phyloP scores from a whole-genome alignment of 2,113 vertebrate genomes.

The Alethe castanea region DNA sequence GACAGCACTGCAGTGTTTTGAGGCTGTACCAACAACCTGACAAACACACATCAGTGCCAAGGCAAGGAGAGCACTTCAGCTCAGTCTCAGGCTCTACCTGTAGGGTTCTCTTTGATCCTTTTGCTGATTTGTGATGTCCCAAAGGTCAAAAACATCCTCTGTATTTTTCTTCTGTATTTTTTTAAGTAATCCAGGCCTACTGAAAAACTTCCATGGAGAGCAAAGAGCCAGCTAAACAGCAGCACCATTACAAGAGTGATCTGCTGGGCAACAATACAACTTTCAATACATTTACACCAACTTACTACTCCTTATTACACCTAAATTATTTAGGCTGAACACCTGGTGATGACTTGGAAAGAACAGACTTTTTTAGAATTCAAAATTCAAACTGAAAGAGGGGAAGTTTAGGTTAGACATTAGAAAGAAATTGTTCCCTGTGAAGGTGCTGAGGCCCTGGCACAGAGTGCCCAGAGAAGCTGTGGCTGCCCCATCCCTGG shows the following conservation, averaged over 20 bases:
- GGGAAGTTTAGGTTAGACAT: background rate
- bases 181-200: background rate
- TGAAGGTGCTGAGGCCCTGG: background rate
- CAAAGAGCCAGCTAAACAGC: background rate
- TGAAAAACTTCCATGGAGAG: background rate
- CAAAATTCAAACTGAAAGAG: background rate
- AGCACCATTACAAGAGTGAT: background rate
- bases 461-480: background rate
- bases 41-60: background rate
- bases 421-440: background rate
- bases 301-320: background rate
- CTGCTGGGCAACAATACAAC: background rate
- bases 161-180: background rate
- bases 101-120: background rate
- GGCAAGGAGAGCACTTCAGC: background rate
- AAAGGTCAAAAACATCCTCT: background rate
- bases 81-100: background rate
- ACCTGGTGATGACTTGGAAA: background rate
- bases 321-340: background rate
- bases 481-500: background rate
- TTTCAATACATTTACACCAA: background rate
- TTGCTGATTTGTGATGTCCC: background rate
- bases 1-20: background rate
- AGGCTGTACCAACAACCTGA: background rate
- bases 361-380: accelerated